Evolutionary conservation across 2,888 invertebrate genomes (phyloP).

Genomic region (Tanaodytes sp.): DNA sequence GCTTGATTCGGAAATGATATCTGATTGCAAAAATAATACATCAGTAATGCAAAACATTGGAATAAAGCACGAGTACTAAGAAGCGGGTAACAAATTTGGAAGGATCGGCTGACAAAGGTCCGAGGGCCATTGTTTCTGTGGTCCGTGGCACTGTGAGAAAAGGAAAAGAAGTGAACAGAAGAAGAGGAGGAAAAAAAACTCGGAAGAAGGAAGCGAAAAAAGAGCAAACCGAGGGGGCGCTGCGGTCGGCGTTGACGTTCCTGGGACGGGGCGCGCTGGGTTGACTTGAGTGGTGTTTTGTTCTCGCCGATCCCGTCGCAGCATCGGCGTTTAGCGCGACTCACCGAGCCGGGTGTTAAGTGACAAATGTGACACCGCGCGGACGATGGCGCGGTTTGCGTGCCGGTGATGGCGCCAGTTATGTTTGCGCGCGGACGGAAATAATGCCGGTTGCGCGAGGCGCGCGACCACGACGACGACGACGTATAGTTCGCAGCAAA

Average conservation of each 20-base stretch:
- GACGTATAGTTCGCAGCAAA: slow-evolving; percentile 25
- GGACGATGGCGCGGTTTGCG: slow-evolving; percentile 44
- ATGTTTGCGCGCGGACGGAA: slow-evolving; percentile 44
- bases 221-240: slow-evolving; percentile 33
- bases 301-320: slow-evolving; percentile 44
- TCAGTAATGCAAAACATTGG: too few relatives aligned
- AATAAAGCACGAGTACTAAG: too few relatives aligned
- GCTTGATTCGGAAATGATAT: too few relatives aligned
- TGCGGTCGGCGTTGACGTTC: slow-evolving; percentile 63
- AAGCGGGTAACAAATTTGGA: too few relatives aligned
- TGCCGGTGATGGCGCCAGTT: slow-evolving; percentile 64
- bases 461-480: slow-evolving; percentile 49
- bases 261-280: slow-evolving; percentile 66
- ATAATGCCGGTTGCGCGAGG: slow-evolving; percentile 65
- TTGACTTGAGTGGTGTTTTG: slow-evolving; percentile 67
- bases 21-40: too few relatives aligned
- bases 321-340: slow-evolving; percentile 38
- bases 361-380: slow-evolving; percentile 61
- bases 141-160: too few relatives aligned
- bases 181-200: too few relatives aligned
- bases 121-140: too few relatives aligned
- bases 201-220: too few relatives aligned
- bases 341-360: slow-evolving; percentile 32
- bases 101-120: too few relatives aligned
- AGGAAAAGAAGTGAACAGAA: too few relatives aligned